Conservation (phyloP, 1,140 invertebrate genomes). For the Trialeurodes vaporariorum region DNA sequence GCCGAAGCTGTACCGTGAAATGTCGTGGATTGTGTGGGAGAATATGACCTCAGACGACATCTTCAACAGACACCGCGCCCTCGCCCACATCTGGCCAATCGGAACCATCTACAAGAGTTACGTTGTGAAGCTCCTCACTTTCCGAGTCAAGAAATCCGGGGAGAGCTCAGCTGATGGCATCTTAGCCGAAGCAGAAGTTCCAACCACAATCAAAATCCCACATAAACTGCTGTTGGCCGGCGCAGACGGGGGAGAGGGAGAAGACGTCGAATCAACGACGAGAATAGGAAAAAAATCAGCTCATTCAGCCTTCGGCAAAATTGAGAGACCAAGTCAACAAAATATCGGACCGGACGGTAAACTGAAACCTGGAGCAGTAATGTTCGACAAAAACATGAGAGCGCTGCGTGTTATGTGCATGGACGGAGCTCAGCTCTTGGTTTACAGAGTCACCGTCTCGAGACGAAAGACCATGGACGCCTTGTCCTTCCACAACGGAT, state of each 20-base stretch:
- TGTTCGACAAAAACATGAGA: constrained; percentile 18
- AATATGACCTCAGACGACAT: constrained; percentile 45
- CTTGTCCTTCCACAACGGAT: constrained; percentile 28
- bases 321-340: background rate
- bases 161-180: no score
- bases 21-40: constrained; percentile 50
- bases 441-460: constrained; percentile 17
- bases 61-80: constrained; percentile 52
- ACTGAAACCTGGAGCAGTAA: constrained; percentile 15
- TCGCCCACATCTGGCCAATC: constrained; percentile 48
- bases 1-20: constrained; percentile 13
- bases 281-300: background rate
- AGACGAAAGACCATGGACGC: constrained; percentile 22
- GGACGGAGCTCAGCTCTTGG: constrained; percentile 21
- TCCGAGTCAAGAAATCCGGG: constrained; percentile 13
- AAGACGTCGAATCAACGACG: no score
- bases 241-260: no score
- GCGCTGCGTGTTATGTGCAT: constrained; percentile 21
- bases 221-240: background rate
- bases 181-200: no score
- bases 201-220: background rate
- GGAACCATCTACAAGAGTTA: constrained; percentile 36
- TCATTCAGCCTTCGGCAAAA: background rate
- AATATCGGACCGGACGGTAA: background rate
- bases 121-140: constrained; percentile 15